phyloP scores from a whole-genome alignment of 2,113 vertebrate species.

The Edolisoma coerulescens region DNA sequence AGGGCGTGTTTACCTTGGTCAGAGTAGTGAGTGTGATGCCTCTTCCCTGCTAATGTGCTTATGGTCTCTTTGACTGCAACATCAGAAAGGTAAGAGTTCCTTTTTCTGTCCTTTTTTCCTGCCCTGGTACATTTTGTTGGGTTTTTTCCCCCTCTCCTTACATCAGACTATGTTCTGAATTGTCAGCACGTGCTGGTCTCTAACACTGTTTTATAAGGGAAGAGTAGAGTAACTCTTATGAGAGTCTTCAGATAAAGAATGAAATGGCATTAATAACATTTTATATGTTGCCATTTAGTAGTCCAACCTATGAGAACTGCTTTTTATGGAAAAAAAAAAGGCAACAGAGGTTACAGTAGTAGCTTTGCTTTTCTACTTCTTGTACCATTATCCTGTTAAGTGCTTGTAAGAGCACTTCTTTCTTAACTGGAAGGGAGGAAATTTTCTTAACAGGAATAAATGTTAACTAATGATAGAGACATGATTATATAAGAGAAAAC shows the following conservation, averaged over 20 bases:
- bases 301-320: background rate
- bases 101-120: background rate
- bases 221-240: background rate
- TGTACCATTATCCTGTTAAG: background rate
- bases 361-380: background rate
- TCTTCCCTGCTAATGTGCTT: background rate
- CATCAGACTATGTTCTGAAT: background rate
- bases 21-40: background rate
- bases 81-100: slow-evolving; percentile 64
- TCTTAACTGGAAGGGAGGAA: background rate
- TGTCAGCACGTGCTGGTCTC: background rate
- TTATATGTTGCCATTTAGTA: background rate
- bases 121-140: background rate
- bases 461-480: background rate
- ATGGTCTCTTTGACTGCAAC: background rate
- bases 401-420: background rate
- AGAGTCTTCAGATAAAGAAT: background rate
- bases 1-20: slow-evolving; percentile 61
- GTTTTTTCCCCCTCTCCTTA: rapidly evolving
- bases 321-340: background rate
- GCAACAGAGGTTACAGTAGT: background rate
- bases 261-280: background rate
- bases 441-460: background rate
- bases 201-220: background rate
- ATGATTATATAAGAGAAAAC: background rate